These are phyloP conservation scores for Aspidiotus rigidus DNA, from an alignment of 2,888 invertebrate genomes.

Conservation along the genomic window DNA sequence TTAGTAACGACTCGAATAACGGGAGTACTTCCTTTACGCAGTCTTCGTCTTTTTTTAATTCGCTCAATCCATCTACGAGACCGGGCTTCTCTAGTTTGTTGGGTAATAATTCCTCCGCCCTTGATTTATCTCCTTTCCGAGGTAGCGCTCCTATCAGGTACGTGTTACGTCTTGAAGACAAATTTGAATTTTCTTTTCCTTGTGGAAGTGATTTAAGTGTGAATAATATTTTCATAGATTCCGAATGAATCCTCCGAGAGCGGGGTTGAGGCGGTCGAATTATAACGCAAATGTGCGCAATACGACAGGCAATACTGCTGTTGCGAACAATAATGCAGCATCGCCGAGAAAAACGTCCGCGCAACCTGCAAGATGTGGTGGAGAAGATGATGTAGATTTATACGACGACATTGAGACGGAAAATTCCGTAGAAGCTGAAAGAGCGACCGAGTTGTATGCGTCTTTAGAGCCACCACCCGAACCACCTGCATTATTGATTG, in stretches of 20 bases:
- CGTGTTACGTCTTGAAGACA: neutral
- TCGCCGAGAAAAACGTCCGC: constrained; percentile 6
- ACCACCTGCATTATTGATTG: constrained; percentile 42
- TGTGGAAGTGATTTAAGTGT: neutral
- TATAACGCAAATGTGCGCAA: constrained; percentile 4
- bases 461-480: constrained; percentile 45
- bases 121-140: constrained; percentile 29
- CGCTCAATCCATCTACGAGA: constrained; percentile 21
- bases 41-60: constrained; percentile 18
- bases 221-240: constrained; percentile 2
- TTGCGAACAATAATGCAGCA: neutral
- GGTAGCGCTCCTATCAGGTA: constrained; percentile 29
- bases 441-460: constrained; percentile 37
- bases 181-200: neutral
- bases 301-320: neutral
- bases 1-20: constrained; percentile 8
- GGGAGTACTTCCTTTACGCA: constrained; percentile 9
- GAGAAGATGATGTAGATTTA: constrained; percentile 25
- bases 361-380: neutral
- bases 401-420: constrained; percentile 25
- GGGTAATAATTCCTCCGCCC: constrained; percentile 22
- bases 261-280: constrained; percentile 9
- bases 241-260: constrained; percentile 15
- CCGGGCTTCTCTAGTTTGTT: constrained; percentile 30
- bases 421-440: constrained; percentile 15